phyloP scores from a whole-genome alignment of 2,888 invertebrate genomes.

The Scaptomyza caliginosa region DNA sequence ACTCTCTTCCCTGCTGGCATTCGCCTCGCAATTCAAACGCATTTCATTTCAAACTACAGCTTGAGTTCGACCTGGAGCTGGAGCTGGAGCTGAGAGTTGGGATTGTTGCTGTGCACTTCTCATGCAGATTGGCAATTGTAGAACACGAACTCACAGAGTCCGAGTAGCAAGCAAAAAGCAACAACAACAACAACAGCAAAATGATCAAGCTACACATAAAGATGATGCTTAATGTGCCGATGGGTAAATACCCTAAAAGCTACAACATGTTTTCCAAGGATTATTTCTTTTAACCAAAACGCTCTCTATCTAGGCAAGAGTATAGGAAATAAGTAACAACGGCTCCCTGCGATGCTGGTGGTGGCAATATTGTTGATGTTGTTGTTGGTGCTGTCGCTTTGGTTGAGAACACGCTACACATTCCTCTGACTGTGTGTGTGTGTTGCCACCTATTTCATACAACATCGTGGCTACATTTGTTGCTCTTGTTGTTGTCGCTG shows the following conservation, averaged over 20 bases:
- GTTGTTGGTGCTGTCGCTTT: conserved; percentile 41
- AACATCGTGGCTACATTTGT: conserved; percentile 46
- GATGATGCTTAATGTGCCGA: neutral
- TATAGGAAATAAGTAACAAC: conserved; percentile 4
- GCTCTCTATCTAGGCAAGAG: neutral
- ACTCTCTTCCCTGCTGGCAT: neutral
- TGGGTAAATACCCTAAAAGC: neutral
- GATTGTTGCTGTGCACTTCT: conserved; percentile 12
- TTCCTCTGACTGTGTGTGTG: conserved; percentile 54
- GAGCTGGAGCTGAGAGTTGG: neutral
- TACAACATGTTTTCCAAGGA: neutral
- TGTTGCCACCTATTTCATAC: conserved; percentile 76
- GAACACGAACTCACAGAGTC: conserved; percentile 48
- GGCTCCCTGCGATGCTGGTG: conserved; percentile 51
- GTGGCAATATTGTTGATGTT: conserved; percentile 21
- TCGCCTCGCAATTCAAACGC: conserved; percentile 38
- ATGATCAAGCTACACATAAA: too few relatives aligned
- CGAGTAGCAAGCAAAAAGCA: neutral
- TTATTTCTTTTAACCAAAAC: too few relatives aligned
- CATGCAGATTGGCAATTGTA: conserved; percentile 67
- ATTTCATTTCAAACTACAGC: conserved; percentile 42
- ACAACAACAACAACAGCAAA: conserved; percentile 1
- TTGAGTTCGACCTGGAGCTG: conserved; percentile 11
- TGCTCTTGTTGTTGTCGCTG: conserved; percentile 34
- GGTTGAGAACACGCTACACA: conserved; percentile 60